Evolutionary conservation across 2,113 vertebrate species (phyloP).

Genomic region (Thunnus maccoyii): DNA sequence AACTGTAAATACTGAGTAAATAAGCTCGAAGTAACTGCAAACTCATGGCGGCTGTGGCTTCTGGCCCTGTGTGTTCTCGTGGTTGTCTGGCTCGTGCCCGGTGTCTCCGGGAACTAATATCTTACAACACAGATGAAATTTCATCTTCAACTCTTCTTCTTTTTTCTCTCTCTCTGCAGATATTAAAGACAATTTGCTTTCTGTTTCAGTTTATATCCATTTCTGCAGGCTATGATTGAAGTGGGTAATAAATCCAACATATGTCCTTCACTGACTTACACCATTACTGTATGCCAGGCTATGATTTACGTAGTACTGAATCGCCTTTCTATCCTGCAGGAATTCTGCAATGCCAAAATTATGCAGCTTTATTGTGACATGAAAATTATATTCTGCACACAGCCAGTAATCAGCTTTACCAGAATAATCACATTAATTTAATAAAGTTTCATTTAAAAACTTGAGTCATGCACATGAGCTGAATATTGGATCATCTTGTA

Average conservation of each 20-base stretch:
- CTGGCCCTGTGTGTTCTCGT: slow-evolving; percentile 39
- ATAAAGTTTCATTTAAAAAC: background rate
- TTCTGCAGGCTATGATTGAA: slow-evolving; percentile 18
- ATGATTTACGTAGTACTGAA: background rate
- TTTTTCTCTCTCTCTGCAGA: slow-evolving; percentile 22
- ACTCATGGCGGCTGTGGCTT: slow-evolving; percentile 26
- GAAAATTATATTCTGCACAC: background rate
- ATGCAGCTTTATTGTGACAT: slow-evolving; percentile 1
- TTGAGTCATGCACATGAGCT: background rate
- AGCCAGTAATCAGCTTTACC: background rate
- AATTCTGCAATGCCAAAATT: background rate
- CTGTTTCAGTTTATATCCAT: slow-evolving; percentile 54
- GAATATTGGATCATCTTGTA: no score
- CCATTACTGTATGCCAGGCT: background rate
- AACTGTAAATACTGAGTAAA: slow-evolving; percentile 36
- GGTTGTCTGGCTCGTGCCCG: slow-evolving; percentile 63
- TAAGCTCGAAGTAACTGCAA: slow-evolving; percentile 38
- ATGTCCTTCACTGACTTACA: slow-evolving; percentile 28
- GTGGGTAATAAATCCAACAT: slow-evolving; percentile 30
- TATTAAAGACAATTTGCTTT: slow-evolving; percentile 39
- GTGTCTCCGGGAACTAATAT: slow-evolving; percentile 61
- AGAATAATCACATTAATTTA: background rate
- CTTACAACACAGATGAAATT: slow-evolving; percentile 75
- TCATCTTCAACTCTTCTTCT: slow-evolving; percentile 56
- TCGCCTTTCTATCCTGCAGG: background rate